Evolutionary conservation across 1,140 invertebrate genomes (phyloP), one percentile per base, ranked within the genome.

Genomic region (Mycetomoellerius zeteki): DNA sequence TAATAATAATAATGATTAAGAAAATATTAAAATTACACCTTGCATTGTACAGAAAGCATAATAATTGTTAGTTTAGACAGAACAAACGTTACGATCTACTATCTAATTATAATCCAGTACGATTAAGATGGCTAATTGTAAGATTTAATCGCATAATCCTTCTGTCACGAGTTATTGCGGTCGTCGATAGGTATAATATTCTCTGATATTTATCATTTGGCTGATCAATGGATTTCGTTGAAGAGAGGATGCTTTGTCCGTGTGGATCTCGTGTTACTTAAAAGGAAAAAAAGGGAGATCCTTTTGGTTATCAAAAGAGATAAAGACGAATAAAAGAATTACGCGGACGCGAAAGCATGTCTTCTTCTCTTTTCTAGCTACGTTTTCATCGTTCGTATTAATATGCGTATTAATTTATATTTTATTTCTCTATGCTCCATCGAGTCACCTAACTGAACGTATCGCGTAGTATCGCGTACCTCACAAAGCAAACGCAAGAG

Each of bases 21-120:
- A 69, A 47, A 60, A 90, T 91, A 92, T 92, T 93, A 90, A 93
- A 89, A 86, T 89, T 90, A 92, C 89, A 91, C 92, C 93, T 93
- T 92, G 93, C 92, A 94, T 94, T 95, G 94, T 95, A 95, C 94
- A 95, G 94, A 95, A 94, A 94, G 91, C 94, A 93, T 95, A 91
- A 81, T 87, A 94, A 95, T 94, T 94, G 94, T 95, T 95, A 95
- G 94, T 90, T 91, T 94, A 95, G 93, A 82, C 94, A 95, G 94
- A 91, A 43, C 43, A 62, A 91, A 93, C 91, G 90, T 94, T 95
- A 94, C 89, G 90, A 94, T 94, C 92, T 95, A 93, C 91, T 88
- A 92, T 85, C 85, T 91, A 85, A 87, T 90, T 90, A 88, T 82
- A 75, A 87, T 91, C 81, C 82, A 88, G 75, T 88, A 76, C 50